Evolutionary conservation across 2,797 vertebrate genomes (phyloP).

Genomic region (Loris lydekkerianus): DNA sequence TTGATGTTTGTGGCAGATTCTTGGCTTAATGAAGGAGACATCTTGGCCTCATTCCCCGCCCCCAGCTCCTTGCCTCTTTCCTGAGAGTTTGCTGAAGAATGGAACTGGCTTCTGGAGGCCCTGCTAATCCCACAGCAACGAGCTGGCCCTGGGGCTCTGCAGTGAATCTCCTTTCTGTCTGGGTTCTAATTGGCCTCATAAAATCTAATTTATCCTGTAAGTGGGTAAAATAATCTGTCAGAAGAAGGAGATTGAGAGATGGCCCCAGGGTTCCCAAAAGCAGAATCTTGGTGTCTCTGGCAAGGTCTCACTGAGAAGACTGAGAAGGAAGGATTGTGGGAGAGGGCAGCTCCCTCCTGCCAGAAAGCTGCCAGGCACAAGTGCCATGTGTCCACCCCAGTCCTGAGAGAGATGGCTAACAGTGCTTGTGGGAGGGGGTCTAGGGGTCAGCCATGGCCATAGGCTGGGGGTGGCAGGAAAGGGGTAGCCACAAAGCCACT

Average conservation of each 20-base stretch:
- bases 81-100: background rate
- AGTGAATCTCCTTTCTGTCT: slow-evolving; percentile 51
- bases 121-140: background rate
- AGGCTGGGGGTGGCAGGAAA: background rate
- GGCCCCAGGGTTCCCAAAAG: background rate
- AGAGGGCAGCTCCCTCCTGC: background rate
- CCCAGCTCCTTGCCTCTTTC: background rate
- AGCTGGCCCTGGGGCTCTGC: background rate
- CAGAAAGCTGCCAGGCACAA: background rate
- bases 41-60: slow-evolving; percentile 28
- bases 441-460: background rate
- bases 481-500: background rate
- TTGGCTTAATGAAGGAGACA: slow-evolving; percentile 61
- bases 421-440: background rate
- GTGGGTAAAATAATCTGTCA: slow-evolving; percentile 46
- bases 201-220: slow-evolving; percentile 53
- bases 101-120: background rate
- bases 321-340: background rate
- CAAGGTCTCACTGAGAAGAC: background rate
- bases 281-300: background rate
- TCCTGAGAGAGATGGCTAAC: background rate
- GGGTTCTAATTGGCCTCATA: slow-evolving; percentile 54
- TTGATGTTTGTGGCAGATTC: slow-evolving; percentile 65
- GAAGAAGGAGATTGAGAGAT: slow-evolving; percentile 11
- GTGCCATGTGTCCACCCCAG: background rate